A percentile compares a stretch with the other conserved stretches of the same genome.
Conservation (phyloP, 1,140 invertebrate species). For the Onthophagus taurus region DNA sequence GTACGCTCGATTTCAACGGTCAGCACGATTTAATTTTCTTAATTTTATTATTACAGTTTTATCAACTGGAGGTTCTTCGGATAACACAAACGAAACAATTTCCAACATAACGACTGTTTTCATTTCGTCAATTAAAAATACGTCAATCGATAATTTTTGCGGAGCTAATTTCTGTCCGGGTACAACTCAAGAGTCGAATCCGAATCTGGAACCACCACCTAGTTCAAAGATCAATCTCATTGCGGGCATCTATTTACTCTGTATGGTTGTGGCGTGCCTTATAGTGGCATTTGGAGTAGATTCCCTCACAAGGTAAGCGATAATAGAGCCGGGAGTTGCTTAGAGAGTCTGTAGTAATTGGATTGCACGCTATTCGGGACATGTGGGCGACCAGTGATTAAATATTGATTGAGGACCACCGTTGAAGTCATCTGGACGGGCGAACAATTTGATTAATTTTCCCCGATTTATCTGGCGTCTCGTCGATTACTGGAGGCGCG, state of each 20-base stretch:
- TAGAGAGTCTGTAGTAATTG: too few species aligned
- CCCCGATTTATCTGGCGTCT: too few species aligned
- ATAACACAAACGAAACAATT: neutral
- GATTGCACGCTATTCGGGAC: too few species aligned
- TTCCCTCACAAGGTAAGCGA: slow-evolving; percentile 63
- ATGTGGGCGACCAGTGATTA: too few species aligned
- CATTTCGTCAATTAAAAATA: too few species aligned
- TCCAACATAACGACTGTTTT: neutral
- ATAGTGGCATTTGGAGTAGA: slow-evolving; percentile 77
- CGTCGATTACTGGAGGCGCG: too few species aligned
- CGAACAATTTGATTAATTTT: too few species aligned
- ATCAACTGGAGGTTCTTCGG: neutral
- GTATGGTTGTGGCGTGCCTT: slow-evolving; percentile 63
- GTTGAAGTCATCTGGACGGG: too few species aligned
- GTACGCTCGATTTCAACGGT: too few species aligned
- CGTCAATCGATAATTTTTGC: slow-evolving; percentile 46
- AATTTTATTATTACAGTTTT: slow-evolving; percentile 6
- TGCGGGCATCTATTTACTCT: slow-evolving; percentile 72
- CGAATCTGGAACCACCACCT: slow-evolving; percentile 58
- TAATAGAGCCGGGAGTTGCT: too few species aligned
- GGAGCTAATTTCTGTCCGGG: slow-evolving; percentile 67
- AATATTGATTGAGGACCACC: too few species aligned
- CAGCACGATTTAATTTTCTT: too few species aligned
- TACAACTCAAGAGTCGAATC: slow-evolving; percentile 43
- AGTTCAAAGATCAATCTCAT: slow-evolving; percentile 64